Percentiles rank a stretch among this genome's conserved stretches.
These are phyloP conservation scores for Therioaphis trifolii DNA, from an alignment of 2,888 invertebrate species.

Conservation along the genomic window DNA sequence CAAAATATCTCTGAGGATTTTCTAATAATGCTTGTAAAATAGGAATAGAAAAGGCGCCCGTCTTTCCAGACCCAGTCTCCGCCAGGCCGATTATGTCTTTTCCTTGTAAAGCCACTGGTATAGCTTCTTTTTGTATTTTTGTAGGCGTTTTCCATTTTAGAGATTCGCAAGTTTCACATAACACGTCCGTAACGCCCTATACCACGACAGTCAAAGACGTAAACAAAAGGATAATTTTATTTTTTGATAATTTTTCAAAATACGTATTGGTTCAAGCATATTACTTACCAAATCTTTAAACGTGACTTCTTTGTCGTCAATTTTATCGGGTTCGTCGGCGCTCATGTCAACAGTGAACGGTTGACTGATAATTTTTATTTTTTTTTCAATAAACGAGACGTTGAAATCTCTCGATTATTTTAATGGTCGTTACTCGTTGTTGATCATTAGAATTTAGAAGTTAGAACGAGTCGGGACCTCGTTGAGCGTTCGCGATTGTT, in stretches of 20 bases:
- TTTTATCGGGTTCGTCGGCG: background rate
- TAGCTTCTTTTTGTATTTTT: slow-evolving; percentile 93
- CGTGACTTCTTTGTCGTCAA: background rate
- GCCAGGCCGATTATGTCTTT: slow-evolving; percentile 82
- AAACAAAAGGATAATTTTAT: background rate
- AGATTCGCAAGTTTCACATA: slow-evolving; percentile 91
- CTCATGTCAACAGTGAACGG: slow-evolving; percentile 3
- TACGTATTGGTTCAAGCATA: background rate
- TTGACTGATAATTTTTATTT: too few relatives aligned
- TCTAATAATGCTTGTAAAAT: slow-evolving; percentile 91
- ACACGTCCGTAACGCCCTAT: slow-evolving; percentile 88
- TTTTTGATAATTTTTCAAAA: background rate
- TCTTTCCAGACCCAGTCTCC: slow-evolving; percentile 95
- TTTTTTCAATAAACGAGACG: too few relatives aligned
- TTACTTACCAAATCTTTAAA: slow-evolving; percentile 48
- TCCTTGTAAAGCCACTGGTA: slow-evolving; percentile 91
- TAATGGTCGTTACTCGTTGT: too few relatives aligned
- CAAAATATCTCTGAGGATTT: slow-evolving; percentile 93
- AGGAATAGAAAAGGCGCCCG: slow-evolving; percentile 96
- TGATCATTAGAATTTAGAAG: too few relatives aligned
- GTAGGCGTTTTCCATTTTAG: slow-evolving; percentile 95
- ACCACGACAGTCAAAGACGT: slow-evolving; percentile 63
- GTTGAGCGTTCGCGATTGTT: background rate
- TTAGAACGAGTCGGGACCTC: too few relatives aligned
- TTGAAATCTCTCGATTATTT: too few relatives aligned